A percentile compares a stretch with the other conserved stretches of the same genome.
These are phyloP conservation scores for Lanistes nyassanus DNA, from an alignment of 1,140 invertebrate genomes.

Conservation along the genomic window DNA sequence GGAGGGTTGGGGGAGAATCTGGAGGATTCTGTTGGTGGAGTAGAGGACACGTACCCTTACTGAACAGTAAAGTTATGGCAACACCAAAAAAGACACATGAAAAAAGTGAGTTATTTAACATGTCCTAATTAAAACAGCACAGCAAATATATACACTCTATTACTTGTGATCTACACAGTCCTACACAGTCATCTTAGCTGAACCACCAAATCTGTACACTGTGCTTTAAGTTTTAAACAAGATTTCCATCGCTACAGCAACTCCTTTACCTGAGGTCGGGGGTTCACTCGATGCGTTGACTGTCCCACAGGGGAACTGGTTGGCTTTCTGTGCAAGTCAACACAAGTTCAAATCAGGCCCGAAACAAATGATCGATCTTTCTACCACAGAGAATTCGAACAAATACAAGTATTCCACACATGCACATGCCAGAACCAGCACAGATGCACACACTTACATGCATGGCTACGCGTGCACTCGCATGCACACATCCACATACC, in stretches of 20 bases:
- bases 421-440: neutral
- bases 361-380: neutral
- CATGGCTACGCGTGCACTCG: neutral
- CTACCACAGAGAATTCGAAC: neutral
- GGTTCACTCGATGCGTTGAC: neutral
- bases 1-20: too few species aligned
- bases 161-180: too few species aligned
- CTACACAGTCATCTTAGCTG: too few species aligned
- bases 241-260: too few species aligned
- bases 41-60: too few species aligned
- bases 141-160: too few species aligned
- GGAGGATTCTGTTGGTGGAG: too few species aligned
- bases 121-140: neutral
- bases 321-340: neutral
- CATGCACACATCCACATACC: neutral
- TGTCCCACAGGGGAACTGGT: neutral
- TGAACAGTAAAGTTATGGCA: too few species aligned
- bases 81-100: too few species aligned
- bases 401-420: neutral
- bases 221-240: too few species aligned
- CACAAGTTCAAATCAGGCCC: neutral
- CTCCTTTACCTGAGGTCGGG: neutral
- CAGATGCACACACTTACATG: neutral
- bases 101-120: neutral
- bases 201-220: too few species aligned